Evolutionary conservation across 1,140 invertebrate species (phyloP).

Genomic region (Drosophila busckii): DNA sequence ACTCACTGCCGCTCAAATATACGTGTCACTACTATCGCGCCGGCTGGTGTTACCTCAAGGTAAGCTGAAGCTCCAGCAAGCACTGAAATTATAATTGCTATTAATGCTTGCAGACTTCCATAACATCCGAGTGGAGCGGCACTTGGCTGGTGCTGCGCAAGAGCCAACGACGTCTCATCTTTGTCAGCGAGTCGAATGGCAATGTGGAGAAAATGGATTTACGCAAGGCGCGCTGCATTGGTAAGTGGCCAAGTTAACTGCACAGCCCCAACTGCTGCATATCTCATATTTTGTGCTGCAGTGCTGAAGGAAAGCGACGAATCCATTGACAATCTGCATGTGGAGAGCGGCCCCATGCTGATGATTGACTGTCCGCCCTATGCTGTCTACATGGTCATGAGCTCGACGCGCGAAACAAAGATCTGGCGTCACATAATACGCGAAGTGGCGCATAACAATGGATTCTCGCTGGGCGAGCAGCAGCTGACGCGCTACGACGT

Average conservation of each 20-base stretch:
- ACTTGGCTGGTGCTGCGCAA: slow-evolving; percentile 87
- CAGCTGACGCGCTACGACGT: slow-evolving; percentile 92
- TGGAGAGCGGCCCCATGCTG: slow-evolving; percentile 83
- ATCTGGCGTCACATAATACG: slow-evolving; percentile 87
- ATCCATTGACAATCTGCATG: slow-evolving; percentile 79
- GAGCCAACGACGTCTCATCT: slow-evolving; percentile 84
- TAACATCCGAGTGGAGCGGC: slow-evolving; percentile 86
- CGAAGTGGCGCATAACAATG: slow-evolving; percentile 87
- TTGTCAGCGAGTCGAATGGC: slow-evolving; percentile 81
- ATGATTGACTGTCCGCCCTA: slow-evolving; percentile 84
- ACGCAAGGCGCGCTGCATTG: slow-evolving; percentile 88
- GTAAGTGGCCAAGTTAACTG: slow-evolving; percentile 75
- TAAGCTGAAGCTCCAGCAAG: slow-evolving; percentile 52
- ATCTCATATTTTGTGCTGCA: slow-evolving; percentile 27
- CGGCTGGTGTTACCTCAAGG: slow-evolving; percentile 86
- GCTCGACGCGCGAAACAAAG: slow-evolving; percentile 83
- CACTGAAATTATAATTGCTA: neutral
- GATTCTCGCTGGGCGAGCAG: slow-evolving; percentile 87
- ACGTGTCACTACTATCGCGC: slow-evolving; percentile 82
- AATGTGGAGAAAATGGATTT: slow-evolving; percentile 85
- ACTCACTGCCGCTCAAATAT: slow-evolving; percentile 82
- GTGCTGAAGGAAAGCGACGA: slow-evolving; percentile 74
- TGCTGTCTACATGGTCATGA: slow-evolving; percentile 86
- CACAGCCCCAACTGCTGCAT: slow-evolving; percentile 4
- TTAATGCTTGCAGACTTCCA: slow-evolving; percentile 79